phyloP scores from a whole-genome alignment of 1,140 invertebrate genomes.

The Asbolus verrucosus region DNA sequence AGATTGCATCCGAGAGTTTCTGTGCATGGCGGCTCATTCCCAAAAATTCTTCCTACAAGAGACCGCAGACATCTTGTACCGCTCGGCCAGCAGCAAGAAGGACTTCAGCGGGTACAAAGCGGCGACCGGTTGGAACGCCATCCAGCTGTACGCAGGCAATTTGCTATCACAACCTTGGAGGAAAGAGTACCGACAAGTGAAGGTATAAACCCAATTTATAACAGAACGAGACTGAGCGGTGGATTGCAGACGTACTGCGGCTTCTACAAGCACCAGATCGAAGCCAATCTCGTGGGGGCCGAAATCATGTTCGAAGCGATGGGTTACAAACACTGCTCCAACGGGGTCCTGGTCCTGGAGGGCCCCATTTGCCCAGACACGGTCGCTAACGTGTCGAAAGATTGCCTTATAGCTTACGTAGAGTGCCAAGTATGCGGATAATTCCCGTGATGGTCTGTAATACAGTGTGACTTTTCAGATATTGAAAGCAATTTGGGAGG shows the following conservation, averaged over 20 bases:
- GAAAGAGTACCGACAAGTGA: constrained; percentile 83
- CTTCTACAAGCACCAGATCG: constrained; percentile 88
- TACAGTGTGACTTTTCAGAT: constrained; percentile 62
- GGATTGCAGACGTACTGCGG: constrained; percentile 85
- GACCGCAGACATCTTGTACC: constrained; percentile 79
- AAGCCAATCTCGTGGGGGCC: constrained; percentile 80
- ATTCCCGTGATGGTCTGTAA: too few relatives aligned
- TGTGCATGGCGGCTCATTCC: constrained; percentile 82
- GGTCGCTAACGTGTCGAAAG: constrained; percentile 81
- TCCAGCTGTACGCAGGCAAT: constrained; percentile 88
- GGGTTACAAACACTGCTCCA: constrained; percentile 78
- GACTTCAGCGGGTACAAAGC: constrained; percentile 86
- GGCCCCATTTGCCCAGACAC: constrained; percentile 84
- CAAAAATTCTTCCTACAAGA: constrained; percentile 82
- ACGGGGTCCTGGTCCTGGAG: constrained; percentile 72
- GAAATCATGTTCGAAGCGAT: constrained; percentile 82
- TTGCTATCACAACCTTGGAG: constrained; percentile 88
- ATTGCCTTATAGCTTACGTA: constrained; percentile 88
- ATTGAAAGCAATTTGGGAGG: constrained; percentile 71
- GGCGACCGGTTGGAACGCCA: constrained; percentile 83
- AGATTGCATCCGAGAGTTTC: constrained; percentile 81
- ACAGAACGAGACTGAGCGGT: too few relatives aligned
- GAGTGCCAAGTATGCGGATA: constrained; percentile 91
- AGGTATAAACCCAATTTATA: too few relatives aligned
- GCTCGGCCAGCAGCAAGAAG: constrained; percentile 74